Evolutionary conservation across 2,888 invertebrate genomes (phyloP).

Genomic region (Orchesellides sinensis): DNA sequence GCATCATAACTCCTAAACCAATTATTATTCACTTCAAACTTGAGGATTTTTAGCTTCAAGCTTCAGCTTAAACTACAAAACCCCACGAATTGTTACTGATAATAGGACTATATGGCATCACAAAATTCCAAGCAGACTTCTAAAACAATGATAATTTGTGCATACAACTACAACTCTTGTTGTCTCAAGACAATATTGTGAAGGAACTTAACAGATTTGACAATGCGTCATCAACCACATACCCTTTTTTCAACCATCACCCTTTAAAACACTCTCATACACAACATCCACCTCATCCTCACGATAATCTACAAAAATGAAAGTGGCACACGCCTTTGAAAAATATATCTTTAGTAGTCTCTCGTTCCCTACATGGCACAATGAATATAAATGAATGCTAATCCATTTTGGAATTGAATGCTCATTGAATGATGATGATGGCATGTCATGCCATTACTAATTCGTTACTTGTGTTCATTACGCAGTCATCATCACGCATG

Average conservation of each 20-base stretch:
- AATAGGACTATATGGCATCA: too few species aligned
- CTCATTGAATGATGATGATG: slow-evolving; percentile 58
- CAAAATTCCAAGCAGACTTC: too few species aligned
- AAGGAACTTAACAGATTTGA: slow-evolving; percentile 9
- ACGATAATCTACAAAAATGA: too few species aligned
- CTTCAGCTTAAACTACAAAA: too few species aligned
- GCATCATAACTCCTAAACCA: too few species aligned
- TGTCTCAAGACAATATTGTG: too few species aligned
- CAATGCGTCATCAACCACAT: neutral
- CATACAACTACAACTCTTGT: too few species aligned
- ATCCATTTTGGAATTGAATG: slow-evolving; percentile 34
- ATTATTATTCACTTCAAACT: too few species aligned
- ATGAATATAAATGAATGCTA: slow-evolving; percentile 58
- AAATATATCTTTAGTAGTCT: slow-evolving; percentile 51
- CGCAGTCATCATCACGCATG: slow-evolving; percentile 39
- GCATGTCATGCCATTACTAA: slow-evolving; percentile 33
- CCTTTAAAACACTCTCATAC: neutral
- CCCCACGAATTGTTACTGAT: too few species aligned
- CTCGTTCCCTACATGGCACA: slow-evolving; percentile 52
- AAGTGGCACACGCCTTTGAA: slow-evolving; percentile 38
- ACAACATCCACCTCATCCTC: neutral
- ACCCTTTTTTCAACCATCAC: slow-evolving; percentile 4
- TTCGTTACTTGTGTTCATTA: slow-evolving; percentile 49
- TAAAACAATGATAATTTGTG: neutral
- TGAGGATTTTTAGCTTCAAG: too few species aligned